Evolutionary conservation across 92 coral and sea anemone species (phyloP).

Genomic region (Phenganax subtilis): DNA sequence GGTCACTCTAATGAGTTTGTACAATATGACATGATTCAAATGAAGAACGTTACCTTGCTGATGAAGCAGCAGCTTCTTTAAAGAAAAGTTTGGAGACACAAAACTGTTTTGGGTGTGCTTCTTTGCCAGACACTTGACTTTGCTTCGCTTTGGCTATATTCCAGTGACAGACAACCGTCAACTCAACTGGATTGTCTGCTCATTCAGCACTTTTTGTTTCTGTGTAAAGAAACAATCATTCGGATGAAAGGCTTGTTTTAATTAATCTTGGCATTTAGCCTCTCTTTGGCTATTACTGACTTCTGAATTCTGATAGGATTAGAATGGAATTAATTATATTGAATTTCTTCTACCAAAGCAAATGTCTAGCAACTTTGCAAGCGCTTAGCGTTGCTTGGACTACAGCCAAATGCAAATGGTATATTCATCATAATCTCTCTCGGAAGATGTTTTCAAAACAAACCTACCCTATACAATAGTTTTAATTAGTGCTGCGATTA

Average conservation of each 20-base stretch:
- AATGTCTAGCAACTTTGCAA: slow-evolving; percentile 2
- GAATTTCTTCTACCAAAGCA: slow-evolving; percentile 14
- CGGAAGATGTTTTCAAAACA: neutral
- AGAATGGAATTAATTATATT: slow-evolving; percentile 23
- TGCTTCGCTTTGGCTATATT: slow-evolving; percentile 3
- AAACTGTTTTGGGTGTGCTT: neutral
- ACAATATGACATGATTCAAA: neutral
- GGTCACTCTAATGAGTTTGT: too few species aligned
- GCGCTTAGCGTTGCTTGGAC: slow-evolving; percentile 13
- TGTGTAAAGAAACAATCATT: slow-evolving; percentile 23
- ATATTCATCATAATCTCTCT: neutral
- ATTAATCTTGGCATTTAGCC: slow-evolving; percentile 32
- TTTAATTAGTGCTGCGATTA: neutral
- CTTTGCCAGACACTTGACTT: neutral
- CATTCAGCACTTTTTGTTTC: slow-evolving; percentile 29
- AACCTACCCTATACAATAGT: neutral
- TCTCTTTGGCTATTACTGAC: slow-evolving; percentile 23
- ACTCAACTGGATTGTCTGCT: neutral
- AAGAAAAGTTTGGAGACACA: neutral
- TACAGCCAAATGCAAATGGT: neutral
- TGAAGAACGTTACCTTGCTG: neutral
- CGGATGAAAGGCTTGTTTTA: slow-evolving; percentile 28
- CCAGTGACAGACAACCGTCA: slow-evolving; percentile 1
- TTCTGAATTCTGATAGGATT: slow-evolving; percentile 28
- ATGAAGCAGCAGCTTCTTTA: neutral